Percentiles rank a stretch among this genome's conserved stretches.
These are phyloP conservation scores for Marmota flaviventris DNA, from an alignment of 2,113 vertebrate species.

Conservation along the genomic window DNA sequence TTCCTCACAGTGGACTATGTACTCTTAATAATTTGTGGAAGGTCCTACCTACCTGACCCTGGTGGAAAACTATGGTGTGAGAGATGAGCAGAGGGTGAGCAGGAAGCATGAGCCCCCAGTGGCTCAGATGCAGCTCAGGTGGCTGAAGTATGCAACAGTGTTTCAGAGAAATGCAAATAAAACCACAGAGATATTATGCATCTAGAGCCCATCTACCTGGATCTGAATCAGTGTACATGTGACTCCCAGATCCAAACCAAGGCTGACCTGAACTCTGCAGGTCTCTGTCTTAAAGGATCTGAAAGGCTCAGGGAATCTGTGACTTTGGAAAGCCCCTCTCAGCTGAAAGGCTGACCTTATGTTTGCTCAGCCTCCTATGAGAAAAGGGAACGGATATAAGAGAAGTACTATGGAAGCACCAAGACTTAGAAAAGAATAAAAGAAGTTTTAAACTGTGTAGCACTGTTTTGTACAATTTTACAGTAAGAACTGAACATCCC, in stretches of 20 bases:
- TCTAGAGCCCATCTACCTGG: background rate
- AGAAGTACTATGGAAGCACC: background rate
- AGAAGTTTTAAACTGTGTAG: background rate
- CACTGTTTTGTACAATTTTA: background rate
- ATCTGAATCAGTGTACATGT: background rate
- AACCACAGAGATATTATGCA: background rate
- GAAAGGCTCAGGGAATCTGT: background rate
- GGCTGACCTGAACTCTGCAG: background rate
- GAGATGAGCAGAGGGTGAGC: background rate
- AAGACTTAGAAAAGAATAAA: background rate
- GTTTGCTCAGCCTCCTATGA: background rate
- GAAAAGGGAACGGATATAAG: background rate
- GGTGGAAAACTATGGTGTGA: accelerated
- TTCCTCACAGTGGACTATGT: accelerated
- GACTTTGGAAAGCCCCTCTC: background rate
- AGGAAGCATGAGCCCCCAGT: no score
- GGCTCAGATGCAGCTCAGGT: background rate
- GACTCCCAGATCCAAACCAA: background rate
- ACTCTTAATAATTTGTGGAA: accelerated
- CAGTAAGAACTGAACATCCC: background rate
- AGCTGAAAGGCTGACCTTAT: background rate
- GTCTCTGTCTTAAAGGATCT: background rate
- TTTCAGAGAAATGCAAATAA: background rate
- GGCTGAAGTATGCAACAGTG: background rate
- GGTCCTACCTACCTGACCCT: background rate